Evolutionary conservation across 1,140 invertebrate species (phyloP), one percentile per base, ranked within the genome.

Genomic region (Potamilus streckersoni): DNA sequence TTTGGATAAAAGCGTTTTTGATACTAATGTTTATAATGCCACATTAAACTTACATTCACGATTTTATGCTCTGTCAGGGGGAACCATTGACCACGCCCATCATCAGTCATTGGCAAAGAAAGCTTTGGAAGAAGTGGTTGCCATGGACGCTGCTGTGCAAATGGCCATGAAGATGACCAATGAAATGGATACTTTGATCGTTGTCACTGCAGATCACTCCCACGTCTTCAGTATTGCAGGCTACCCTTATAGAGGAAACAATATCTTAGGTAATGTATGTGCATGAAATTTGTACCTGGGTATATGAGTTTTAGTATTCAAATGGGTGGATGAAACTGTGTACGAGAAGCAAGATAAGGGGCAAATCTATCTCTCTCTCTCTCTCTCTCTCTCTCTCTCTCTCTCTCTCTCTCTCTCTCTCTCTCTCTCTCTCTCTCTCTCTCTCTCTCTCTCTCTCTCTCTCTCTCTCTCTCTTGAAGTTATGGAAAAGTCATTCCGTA

Each of bases 141-240:
- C 93, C 23, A 92, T 98, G 71, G 94, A 96, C 64, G 92, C 94
- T 64, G 85, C 87, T n/a, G 92, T 97, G 8, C 89, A 93, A 62
- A 84, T 89, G 1, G 94, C 94, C 0, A 61, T 93, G 2, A 80
- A 90, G n/a, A 89, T 94, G 82, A 92, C 92, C 0, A 81, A 92
- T 73, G 74, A 89, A 5, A 84, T 91, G 2, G 93, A 97, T 71
- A 97, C 96, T 0, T 89, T 97, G 14, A 91, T 97, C 0, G 93
- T 97, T 23, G 95, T 97, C 13, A 97, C 96, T 0, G 95, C 95
- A 69, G 96, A 97, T 90, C 96, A 97, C 88, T 93, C 90, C 1
- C 91, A 92, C 76, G 84, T 79, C 8, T 81, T 89, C 70, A 82
- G 67, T 27, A 79, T 88, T 13, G 81, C 79, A 2, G 84, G 85